Conservation (phyloP, 2,797 vertebrate genomes). For the Silurus aristotelis region DNA sequence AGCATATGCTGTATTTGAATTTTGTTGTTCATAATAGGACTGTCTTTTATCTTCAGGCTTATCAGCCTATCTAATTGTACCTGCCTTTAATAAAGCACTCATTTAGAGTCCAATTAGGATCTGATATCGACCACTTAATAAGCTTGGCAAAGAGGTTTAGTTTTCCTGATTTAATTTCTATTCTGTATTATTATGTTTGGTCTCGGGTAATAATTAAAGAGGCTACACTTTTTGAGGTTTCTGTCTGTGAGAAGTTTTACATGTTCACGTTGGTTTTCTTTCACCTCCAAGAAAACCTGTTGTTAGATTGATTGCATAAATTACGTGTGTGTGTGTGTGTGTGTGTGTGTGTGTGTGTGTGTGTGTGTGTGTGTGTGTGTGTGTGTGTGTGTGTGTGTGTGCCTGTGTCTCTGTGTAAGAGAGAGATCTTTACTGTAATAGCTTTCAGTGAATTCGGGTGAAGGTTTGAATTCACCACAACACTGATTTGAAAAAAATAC, state of each 20-base stretch:
- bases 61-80: not conserved
- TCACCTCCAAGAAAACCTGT: too few relatives aligned
- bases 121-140: constrained; percentile 7
- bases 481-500: too few relatives aligned
- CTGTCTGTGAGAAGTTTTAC: not conserved
- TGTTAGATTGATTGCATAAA: too few relatives aligned
- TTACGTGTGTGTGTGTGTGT: too few relatives aligned
- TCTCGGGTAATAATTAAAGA: not conserved
- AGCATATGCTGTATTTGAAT: not conserved
- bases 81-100: constrained; percentile 9
- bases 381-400: too few relatives aligned
- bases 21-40: not conserved
- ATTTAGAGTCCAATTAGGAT: constrained; percentile 7
- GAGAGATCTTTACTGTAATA: too few relatives aligned
- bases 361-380: too few relatives aligned
- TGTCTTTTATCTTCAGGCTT: not conserved
- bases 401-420: too few relatives aligned
- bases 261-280: not conserved
- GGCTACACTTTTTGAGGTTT: too few relatives aligned
- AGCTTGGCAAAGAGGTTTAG: not conserved
- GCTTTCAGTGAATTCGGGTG: too few relatives aligned
- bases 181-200: not conserved
- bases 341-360: too few relatives aligned
- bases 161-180: not conserved
- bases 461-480: too few relatives aligned